Percentiles rank a stretch among this genome's conserved stretches.
These are phyloP conservation scores for Ptychobarbus kaznakovi DNA, from an alignment of 2,797 vertebrate genomes.

Conservation along the genomic window DNA sequence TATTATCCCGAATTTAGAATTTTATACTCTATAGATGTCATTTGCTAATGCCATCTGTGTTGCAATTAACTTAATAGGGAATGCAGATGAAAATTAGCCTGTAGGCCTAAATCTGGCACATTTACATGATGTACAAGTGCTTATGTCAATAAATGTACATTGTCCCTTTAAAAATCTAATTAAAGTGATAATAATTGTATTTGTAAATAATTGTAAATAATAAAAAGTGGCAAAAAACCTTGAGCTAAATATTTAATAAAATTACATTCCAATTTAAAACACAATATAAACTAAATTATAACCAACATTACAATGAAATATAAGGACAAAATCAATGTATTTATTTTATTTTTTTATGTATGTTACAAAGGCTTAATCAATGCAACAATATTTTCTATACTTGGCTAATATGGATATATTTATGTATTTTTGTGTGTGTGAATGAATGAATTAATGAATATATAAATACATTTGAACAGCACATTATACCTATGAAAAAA, in stretches of 20 bases:
- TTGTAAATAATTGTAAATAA: neutral
- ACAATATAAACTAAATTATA: neutral
- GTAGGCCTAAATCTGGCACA: neutral
- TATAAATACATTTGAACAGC: neutral
- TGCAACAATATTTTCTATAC: neutral
- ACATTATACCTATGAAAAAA: neutral
- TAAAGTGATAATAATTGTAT: neutral
- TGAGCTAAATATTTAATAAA: neutral
- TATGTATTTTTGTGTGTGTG: neutral
- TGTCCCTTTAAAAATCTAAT: neutral
- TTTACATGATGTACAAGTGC: neutral
- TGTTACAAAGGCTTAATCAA: neutral
- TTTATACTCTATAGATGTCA: no score
- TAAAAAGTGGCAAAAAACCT: neutral
- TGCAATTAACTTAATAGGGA: neutral
- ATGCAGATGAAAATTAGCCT: neutral
- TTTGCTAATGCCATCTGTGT: neutral
- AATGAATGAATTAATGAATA: neutral
- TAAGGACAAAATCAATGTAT: neutral
- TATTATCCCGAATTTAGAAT: neutral
- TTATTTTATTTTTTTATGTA: neutral
- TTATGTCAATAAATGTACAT: neutral
- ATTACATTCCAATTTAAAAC: neutral
- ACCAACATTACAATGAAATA: neutral
- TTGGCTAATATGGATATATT: neutral